Conservation (phyloP, 2,888 invertebrate genomes). For the Spilosoma lubricipeda region DNA sequence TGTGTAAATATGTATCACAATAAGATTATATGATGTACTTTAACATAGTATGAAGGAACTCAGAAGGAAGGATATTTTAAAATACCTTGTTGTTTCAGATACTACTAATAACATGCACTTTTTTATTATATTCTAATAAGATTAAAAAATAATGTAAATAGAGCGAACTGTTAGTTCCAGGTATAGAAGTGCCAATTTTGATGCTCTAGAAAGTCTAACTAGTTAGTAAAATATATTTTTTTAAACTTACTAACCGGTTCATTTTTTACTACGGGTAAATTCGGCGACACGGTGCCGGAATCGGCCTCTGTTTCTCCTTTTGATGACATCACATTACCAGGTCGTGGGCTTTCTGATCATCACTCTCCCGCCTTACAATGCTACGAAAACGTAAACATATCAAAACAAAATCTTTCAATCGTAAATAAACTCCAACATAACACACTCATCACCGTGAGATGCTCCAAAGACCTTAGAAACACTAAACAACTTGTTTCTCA, state of each 20-base stretch:
- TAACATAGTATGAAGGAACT: not conserved
- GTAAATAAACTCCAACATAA: slow-evolving; percentile 42
- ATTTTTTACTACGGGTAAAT: slow-evolving; percentile 78
- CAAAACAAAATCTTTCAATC: slow-evolving; percentile 44
- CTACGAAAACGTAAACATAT: slow-evolving; percentile 72
- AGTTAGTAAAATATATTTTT: not conserved
- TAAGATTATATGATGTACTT: not conserved
- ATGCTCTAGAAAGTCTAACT: not conserved
- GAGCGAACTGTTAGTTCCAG: not conserved
- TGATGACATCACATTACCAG: slow-evolving; percentile 86
- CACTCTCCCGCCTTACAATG: slow-evolving; percentile 81
- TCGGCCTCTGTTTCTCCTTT: slow-evolving; percentile 87
- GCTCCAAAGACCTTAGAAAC: slow-evolving; percentile 60
- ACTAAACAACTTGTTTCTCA: slow-evolving; percentile 73
- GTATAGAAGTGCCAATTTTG: slow-evolving; percentile 10
- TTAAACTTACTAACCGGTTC: slow-evolving; percentile 75
- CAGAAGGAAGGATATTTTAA: too few species aligned
- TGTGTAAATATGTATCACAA: not conserved
- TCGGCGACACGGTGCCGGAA: slow-evolving; percentile 85
- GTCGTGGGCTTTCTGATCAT: slow-evolving; percentile 80
- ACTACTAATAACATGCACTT: not conserved
- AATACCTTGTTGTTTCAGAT: too few species aligned
- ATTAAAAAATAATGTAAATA: not conserved
- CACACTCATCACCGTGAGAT: slow-evolving; percentile 48
- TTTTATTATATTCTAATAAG: not conserved